Conservation (phyloP, 2,888 invertebrate genomes). For the Chaetoderma sp. region DNA sequence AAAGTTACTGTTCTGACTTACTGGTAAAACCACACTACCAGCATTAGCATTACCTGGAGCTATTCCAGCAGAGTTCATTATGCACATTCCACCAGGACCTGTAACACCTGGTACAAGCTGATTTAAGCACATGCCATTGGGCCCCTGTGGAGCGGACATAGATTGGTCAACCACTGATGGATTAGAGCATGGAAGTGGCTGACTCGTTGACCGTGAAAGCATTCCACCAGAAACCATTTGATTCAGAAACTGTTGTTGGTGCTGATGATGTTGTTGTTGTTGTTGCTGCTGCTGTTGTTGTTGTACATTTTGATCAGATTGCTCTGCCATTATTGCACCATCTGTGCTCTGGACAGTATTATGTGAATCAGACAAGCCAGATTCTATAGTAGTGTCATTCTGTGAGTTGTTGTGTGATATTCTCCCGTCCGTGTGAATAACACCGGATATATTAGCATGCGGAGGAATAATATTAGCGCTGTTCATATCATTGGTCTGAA, state of each 20-base stretch:
- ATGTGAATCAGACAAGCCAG: too few relatives aligned
- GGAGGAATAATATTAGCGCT: too few relatives aligned
- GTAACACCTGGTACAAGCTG: neutral
- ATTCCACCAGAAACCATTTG: too few relatives aligned
- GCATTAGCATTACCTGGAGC: neutral
- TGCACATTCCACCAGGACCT: neutral
- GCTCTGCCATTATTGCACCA: neutral
- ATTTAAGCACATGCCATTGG: too few relatives aligned
- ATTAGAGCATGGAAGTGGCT: conserved; percentile 14
- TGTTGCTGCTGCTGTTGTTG: conserved; percentile 7
- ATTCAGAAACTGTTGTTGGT: neutral
- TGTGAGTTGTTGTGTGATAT: too few relatives aligned
- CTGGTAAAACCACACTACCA: conserved; percentile 35
- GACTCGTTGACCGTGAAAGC: neutral
- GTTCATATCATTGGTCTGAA: neutral
- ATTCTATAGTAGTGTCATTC: too few relatives aligned
- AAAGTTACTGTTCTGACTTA: conserved; percentile 44
- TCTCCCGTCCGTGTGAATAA: too few relatives aligned
- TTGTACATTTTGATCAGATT: neutral
- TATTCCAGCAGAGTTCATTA: neutral
- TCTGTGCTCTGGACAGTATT: neutral
- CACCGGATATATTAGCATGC: too few relatives aligned
- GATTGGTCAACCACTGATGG: conserved; percentile 18
- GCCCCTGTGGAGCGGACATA: conserved; percentile 27
- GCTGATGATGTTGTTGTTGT: conserved; percentile 12